Conservation (phyloP, 2,797 vertebrate genomes). For the Enteromius thamalakanensis region DNA sequence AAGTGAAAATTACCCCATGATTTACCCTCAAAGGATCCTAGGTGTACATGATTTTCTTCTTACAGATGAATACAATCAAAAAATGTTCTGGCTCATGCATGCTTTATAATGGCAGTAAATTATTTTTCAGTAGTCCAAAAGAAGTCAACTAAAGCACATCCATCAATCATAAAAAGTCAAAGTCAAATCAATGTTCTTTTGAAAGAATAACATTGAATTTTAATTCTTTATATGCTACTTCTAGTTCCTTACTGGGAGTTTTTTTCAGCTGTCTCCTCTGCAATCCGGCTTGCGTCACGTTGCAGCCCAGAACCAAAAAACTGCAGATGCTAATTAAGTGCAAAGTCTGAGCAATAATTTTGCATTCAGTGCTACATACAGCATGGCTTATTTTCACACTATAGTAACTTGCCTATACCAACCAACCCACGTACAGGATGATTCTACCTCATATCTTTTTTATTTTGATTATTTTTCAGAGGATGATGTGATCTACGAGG, state of each 20-base stretch:
- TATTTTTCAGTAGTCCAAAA: too few relatives aligned
- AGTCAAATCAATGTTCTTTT: too few relatives aligned
- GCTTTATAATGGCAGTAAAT: too few relatives aligned
- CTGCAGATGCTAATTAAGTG: not conserved
- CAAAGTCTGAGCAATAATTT: not conserved
- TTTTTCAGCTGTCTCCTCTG: not conserved
- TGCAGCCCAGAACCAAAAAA: not conserved
- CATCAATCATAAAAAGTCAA: too few relatives aligned
- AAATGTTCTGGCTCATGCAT: too few relatives aligned
- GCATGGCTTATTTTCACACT: not conserved
- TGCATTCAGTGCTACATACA: not conserved
- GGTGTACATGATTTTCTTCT: not conserved
- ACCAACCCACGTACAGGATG: not conserved
- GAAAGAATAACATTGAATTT: too few relatives aligned
- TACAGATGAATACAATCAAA: not conserved
- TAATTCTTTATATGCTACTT: not conserved
- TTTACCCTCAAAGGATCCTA: not conserved
- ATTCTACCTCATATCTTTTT: not conserved
- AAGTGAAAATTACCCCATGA: not conserved
- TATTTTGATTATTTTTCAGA: slow-evolving; percentile 56
- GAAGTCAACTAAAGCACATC: too few relatives aligned
- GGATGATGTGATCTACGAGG: slow-evolving; percentile 78
- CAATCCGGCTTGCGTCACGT: not conserved
- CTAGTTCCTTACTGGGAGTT: not conserved
- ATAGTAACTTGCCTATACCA: not conserved